Percentiles rank a stretch among this genome's conserved stretches.
phyloP scores from a whole-genome alignment of 1,140 invertebrate species.

The Lordiphosa clarofinis region DNA sequence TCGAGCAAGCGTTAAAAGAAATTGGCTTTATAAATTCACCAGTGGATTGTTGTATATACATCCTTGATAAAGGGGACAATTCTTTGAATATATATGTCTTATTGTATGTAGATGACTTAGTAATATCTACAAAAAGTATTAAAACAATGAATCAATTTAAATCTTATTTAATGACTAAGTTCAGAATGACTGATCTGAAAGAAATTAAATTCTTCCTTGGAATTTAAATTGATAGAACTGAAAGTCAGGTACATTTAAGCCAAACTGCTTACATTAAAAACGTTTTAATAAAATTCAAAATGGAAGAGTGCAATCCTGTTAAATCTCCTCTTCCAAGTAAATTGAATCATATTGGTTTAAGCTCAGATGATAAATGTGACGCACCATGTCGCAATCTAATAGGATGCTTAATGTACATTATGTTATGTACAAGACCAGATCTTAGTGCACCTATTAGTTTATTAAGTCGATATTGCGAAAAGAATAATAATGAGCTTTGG shows the following conservation, averaged over 20 bases:
- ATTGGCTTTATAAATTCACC: no score
- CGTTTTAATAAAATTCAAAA: slow-evolving; percentile 11
- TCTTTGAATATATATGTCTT: neutral
- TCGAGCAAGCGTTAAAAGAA: no score
- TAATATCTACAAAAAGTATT: neutral
- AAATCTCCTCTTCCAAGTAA: slow-evolving; percentile 3
- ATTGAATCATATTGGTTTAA: slow-evolving; percentile 4
- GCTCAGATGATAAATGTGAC: slow-evolving; percentile 2
- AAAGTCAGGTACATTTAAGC: slow-evolving; percentile 7
- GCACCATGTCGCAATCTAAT: neutral
- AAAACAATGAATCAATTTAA: slow-evolving; percentile 4
- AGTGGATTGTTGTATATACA: neutral
- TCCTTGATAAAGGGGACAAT: neutral
- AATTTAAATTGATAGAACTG: slow-evolving; percentile 4
- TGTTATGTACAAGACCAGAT: slow-evolving; percentile 1
- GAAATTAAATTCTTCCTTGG: slow-evolving; percentile 10
- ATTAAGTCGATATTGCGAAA: neutral
- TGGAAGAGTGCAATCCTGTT: slow-evolving; percentile 11
- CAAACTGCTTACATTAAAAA: slow-evolving; percentile 10
- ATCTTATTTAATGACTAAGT: slow-evolving; percentile 4
- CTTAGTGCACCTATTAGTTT: neutral
- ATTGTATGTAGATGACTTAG: slow-evolving; percentile 1
- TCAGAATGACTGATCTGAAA: slow-evolving; percentile 4
- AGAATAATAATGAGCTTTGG: slow-evolving; percentile 1
- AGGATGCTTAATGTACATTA: no score